These are phyloP conservation scores for Apostichopus californicus DNA, from an alignment of 35 echinoderm and acorn worm species.

Conservation along the genomic window DNA sequence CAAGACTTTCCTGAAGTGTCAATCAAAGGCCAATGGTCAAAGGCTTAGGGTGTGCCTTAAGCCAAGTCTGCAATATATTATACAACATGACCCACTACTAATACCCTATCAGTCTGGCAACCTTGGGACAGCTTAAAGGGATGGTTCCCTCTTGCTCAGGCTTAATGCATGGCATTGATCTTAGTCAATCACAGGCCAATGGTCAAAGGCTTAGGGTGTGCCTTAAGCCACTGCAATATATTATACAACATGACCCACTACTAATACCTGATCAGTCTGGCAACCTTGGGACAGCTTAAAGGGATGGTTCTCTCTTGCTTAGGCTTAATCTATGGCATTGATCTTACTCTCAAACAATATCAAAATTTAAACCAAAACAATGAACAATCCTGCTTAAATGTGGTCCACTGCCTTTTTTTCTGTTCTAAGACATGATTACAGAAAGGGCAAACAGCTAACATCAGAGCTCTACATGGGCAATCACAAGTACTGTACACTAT, in stretches of 20 bases:
- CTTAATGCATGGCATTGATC: no score
- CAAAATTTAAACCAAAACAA: no score
- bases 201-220: not conserved
- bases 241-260: conserved; percentile 1
- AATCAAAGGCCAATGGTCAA: not conserved
- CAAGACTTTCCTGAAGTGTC: conserved; percentile 4
- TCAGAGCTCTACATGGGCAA: no score
- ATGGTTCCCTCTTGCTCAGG: not conserved
- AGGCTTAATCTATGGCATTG: no score
- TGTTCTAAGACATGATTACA: no score
- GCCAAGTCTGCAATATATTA: conserved; percentile 24
- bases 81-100: not conserved
- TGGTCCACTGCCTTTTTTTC: no score
- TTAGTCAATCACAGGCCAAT: not conserved
- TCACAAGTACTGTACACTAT: no score
- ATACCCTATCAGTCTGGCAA: not conserved
- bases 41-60: not conserved
- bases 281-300: not conserved
- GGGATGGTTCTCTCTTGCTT: not conserved
- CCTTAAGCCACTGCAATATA: conserved; percentile 37
- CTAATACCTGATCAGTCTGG: not conserved
- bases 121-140: conserved; percentile 5
- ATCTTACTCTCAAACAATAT: no score
- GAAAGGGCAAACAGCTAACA: no score
- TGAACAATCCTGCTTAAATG: no score